Evolutionary conservation across 1,140 invertebrate species (phyloP).

Genomic region (Trichonephila inaurata): DNA sequence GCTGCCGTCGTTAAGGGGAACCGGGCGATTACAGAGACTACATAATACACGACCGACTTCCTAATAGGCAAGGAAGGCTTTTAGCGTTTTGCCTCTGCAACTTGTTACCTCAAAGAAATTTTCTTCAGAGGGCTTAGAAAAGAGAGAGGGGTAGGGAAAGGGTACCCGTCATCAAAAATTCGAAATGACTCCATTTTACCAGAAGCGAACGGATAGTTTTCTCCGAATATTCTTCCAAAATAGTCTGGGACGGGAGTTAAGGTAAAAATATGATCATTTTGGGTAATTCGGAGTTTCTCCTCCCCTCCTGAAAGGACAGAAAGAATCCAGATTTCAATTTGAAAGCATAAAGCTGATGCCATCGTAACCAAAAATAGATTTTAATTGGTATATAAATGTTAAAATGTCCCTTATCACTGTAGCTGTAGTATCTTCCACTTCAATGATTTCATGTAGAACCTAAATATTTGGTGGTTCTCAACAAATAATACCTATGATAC

Average conservation of each 20-base stretch:
- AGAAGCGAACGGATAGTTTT: conserved; percentile 17
- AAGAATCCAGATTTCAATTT: no score
- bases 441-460: no score
- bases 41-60: conserved; percentile 52
- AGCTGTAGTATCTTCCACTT: no score
- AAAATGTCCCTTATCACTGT: no score
- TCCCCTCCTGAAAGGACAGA: not conserved
- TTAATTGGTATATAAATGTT: no score
- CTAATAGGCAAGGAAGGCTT: conserved; percentile 55
- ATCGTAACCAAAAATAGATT: no score
- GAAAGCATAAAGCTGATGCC: no score
- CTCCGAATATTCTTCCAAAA: not conserved
- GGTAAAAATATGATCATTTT: not conserved
- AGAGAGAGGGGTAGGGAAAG: not conserved
- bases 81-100: conserved; percentile 37
- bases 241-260: not conserved
- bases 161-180: conserved; percentile 33
- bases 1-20: conserved; percentile 54
- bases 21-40: conserved; percentile 43
- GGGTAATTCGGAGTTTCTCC: not conserved
- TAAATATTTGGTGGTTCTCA: no score
- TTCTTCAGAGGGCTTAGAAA: not conserved
- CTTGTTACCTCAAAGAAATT: conserved; percentile 67
- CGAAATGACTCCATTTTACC: conserved; percentile 49
- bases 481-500: no score